Percentiles rank a stretch among this genome's conserved stretches.
Evolutionary conservation across 2,797 vertebrate genomes (phyloP).

Genomic region (Chelon auratus): DNA sequence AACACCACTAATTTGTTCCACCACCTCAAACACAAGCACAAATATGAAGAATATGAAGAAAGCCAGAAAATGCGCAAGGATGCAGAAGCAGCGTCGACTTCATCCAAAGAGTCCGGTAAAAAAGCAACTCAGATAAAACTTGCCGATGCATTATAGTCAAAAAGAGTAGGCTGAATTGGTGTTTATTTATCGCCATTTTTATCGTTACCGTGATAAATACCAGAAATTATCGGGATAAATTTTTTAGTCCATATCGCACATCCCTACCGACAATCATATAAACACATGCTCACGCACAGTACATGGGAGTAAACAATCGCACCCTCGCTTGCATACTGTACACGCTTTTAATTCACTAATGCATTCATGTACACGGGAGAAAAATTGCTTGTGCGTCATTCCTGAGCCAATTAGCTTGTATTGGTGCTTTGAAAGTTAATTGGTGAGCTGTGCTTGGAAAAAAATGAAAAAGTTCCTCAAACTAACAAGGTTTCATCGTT

Average conservation of each 20-base stretch:
- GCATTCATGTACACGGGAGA: conserved; percentile 30
- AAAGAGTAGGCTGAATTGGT: too few species aligned
- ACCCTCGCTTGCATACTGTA: conserved; percentile 4
- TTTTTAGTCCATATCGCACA: neutral
- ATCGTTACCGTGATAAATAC: too few species aligned
- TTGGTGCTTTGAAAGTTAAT: conserved; percentile 73
- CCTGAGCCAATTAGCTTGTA: conserved; percentile 71
- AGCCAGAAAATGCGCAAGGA: too few species aligned
- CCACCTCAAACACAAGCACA: too few species aligned
- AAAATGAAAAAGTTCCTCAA: conserved; percentile 54
- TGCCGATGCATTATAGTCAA: too few species aligned
- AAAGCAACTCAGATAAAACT: too few species aligned
- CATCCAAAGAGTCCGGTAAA: too few species aligned
- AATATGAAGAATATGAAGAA: too few species aligned
- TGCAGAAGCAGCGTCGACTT: too few species aligned
- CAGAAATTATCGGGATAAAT: too few species aligned
- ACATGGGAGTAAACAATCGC: neutral
- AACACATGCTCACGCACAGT: neutral
- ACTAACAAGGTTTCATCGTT: conserved; percentile 66
- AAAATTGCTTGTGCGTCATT: conserved; percentile 63
- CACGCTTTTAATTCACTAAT: conserved; percentile 27
- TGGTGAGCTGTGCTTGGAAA: conserved; percentile 61
- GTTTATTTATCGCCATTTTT: too few species aligned
- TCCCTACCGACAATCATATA: neutral
- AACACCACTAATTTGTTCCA: too few species aligned